Evolutionary conservation across 2,888 invertebrate genomes (phyloP).

Genomic region (Cacoxenus indagator): DNA sequence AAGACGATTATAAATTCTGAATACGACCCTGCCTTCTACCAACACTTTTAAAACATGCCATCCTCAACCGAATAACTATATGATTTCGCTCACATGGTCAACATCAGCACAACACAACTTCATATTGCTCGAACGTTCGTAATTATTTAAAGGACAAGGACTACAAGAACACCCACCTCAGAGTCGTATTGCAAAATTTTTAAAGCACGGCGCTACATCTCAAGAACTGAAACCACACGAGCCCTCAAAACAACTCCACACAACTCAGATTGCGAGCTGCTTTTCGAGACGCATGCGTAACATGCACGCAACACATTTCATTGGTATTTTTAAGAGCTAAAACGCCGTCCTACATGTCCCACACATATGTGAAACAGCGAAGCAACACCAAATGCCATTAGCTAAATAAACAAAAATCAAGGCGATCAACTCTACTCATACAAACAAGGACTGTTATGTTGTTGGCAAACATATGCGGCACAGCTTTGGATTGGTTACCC

Average conservation of each 20-base stretch:
- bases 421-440: background rate
- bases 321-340: background rate
- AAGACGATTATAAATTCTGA: too few relatives aligned
- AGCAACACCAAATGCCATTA: background rate
- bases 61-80: background rate
- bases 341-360: background rate
- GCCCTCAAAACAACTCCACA: background rate
- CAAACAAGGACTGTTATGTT: background rate
- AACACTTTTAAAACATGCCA: background rate
- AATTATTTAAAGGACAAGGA: background rate
- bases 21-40: background rate
- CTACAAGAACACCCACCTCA: background rate
- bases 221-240: background rate
- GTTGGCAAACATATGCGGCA: background rate
- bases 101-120: background rate
- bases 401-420: constrained; percentile 3
- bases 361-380: constrained; percentile 3
- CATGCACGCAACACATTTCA: constrained; percentile 2
- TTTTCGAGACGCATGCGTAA: constrained; percentile 3
- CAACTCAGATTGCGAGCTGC: background rate
- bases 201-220: background rate
- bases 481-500: too few relatives aligned
- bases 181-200: constrained; percentile 2
- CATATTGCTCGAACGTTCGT: background rate
- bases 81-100: background rate